Conservation (phyloP, 2,797 vertebrate species). For the Sebastiscus albofasciatus region DNA sequence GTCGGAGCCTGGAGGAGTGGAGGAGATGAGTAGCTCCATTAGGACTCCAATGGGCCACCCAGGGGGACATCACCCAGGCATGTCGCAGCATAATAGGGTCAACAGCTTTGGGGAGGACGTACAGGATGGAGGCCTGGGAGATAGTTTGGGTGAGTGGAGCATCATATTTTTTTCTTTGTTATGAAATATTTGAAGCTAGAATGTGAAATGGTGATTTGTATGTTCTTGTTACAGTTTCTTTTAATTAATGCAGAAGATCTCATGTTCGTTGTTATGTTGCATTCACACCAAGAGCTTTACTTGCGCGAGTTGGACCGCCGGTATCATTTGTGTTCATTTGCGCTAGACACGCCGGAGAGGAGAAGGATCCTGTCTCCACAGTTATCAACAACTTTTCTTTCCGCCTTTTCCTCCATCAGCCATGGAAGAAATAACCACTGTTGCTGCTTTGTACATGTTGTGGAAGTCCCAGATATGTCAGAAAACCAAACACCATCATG, state of each 20-base stretch:
- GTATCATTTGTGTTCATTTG: too few relatives aligned
- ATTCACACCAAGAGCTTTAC: too few relatives aligned
- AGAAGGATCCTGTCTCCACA: too few relatives aligned
- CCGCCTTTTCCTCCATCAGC: too few relatives aligned
- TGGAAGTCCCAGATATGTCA: too few relatives aligned
- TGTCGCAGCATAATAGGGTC: constrained; percentile 89
- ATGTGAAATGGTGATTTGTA: neutral
- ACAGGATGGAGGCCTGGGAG: constrained; percentile 87
- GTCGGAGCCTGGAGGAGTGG: constrained; percentile 83
- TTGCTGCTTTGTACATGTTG: too few relatives aligned
- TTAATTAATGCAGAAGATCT: neutral
- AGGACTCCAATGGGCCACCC: constrained; percentile 78
- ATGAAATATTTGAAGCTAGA: neutral
- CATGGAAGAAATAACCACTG: too few relatives aligned
- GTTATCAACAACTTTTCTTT: too few relatives aligned
- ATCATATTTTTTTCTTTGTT: neutral
- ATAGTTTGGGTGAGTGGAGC: constrained; percentile 88
- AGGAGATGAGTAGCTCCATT: constrained; percentile 87
- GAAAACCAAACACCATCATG: too few relatives aligned
- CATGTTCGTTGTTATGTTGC: neutral
- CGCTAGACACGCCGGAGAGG: too few relatives aligned
- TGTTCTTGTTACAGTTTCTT: neutral
- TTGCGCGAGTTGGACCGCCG: too few relatives aligned
- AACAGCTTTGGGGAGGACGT: constrained; percentile 93
- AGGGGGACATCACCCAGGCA: constrained; percentile 72